Base-by-base conservation (phyloP, 2,113 vertebrate species). In the Zosterops japonicus region DNA sequence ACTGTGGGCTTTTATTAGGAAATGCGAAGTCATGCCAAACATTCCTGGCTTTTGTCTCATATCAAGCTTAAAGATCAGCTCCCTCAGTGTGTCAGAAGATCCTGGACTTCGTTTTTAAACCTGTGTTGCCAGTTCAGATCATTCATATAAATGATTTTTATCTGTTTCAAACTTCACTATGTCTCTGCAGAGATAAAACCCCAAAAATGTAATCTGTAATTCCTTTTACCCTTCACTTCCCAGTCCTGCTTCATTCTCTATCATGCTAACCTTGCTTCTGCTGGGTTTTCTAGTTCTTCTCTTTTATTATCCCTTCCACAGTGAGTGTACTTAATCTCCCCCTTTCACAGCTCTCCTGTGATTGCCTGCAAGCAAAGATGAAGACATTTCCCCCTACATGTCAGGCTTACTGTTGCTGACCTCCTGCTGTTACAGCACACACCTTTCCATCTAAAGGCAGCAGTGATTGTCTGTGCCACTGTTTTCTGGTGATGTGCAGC, bases 41-140 rank as follows among this genome's bases (percentile, higher is more conserved):
- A 56, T 90, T 86, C 85, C 83, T 63, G 15, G 52, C 63, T 78
- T 46, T 8, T 8, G 3, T 52, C 53, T 89, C n/a, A 3, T 57
- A 86, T 78, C 68, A 57, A 41, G 39, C 64, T 69, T 88, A 56
- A 70, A 75, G 29, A 93, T 86, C 85, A 83, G 35, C 46, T 94
- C 52, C n/a, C 29, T 80, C 64, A 36, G 78, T 83, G 80, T 78
- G 64, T 77, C 79, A 86, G 76, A 67, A 93, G 88, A 94, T 64
- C 39, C 52, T 64, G 79, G 83, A 80, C 52, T 91, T 77, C 44
- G 20, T 52, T 95, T 87, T 67, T 50, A 94, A 96, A 90, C 16
- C 56, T 55, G 8, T 59, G 14, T 72, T 88, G 67, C 71, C 75
- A 77, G 46, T 63, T 83, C 50, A 41, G 39, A 87, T 75, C 23